Percentiles rank a stretch among this genome's conserved stretches.
These are phyloP conservation scores for Tetrax tetrax DNA, from an alignment of 2,113 vertebrate species.

Conservation along the genomic window DNA sequence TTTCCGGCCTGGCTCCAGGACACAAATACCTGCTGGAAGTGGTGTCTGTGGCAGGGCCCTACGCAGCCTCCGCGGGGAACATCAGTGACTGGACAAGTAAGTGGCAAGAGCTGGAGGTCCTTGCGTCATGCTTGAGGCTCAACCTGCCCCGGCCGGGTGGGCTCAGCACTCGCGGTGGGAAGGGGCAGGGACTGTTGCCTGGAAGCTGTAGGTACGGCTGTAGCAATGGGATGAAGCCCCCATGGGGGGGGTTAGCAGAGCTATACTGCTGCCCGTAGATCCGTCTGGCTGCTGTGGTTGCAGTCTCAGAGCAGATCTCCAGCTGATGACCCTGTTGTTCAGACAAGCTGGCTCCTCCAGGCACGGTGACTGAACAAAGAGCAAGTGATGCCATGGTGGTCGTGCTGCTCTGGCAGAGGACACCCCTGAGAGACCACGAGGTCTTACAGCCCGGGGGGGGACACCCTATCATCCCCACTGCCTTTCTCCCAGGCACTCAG, in stretches of 20 bases:
- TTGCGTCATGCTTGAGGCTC: background rate
- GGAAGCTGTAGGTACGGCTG: background rate
- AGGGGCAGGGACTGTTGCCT: background rate
- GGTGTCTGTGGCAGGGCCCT: slow-evolving; percentile 43
- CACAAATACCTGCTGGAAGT: slow-evolving; percentile 66
- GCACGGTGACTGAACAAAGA: background rate
- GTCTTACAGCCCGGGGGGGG: background rate
- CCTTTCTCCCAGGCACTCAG: background rate
- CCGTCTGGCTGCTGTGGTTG: background rate
- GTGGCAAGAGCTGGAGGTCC: background rate
- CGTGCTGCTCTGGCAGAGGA: background rate
- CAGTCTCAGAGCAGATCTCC: background rate
- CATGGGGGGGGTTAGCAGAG: fast-evolving
- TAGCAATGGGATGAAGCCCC: background rate
- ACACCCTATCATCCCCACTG: background rate
- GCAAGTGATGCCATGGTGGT: background rate
- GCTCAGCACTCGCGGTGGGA: background rate
- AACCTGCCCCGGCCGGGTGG: background rate
- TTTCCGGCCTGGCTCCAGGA: slow-evolving; percentile 60
- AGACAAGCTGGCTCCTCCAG: background rate
- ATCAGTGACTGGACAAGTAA: slow-evolving; percentile 72
- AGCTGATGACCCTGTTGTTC: fast-evolving
- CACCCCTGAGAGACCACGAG: background rate
- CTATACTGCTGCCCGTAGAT: background rate
- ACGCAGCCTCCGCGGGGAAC: background rate